These are phyloP conservation scores for Oligia strigilis DNA, from an alignment of 2,888 invertebrate species.

Conservation along the genomic window DNA sequence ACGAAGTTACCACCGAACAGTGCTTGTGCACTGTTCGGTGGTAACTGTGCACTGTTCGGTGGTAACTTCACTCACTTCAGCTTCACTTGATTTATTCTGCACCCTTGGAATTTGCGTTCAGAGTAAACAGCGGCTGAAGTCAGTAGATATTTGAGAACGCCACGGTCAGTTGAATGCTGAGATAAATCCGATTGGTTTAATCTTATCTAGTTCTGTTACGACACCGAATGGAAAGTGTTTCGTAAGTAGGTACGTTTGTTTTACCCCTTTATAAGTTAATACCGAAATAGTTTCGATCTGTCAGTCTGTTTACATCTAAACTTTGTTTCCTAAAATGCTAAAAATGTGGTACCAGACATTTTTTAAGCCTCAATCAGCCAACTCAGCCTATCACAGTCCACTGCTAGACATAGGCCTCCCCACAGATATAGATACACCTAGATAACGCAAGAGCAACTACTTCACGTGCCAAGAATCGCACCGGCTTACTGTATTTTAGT, in stretches of 20 bases:
- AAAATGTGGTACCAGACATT: neutral
- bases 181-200: neutral
- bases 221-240: neutral
- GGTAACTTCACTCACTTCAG: neutral
- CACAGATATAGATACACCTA: too few relatives aligned
- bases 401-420: neutral
- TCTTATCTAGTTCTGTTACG: neutral
- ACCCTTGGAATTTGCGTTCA: conserved; percentile 16
- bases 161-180: neutral
- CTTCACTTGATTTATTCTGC: conserved; percentile 4
- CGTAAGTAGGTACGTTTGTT: neutral
- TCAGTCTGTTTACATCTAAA: neutral
- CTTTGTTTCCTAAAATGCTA: neutral
- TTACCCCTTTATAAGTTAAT: neutral
- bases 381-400: too few relatives aligned
- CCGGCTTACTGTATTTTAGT: too few relatives aligned
- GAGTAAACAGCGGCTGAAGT: too few relatives aligned
- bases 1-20: too few relatives aligned
- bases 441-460: too few relatives aligned
- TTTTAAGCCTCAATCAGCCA: neutral
- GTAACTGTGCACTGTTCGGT: neutral
- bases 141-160: neutral
- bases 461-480: too few relatives aligned
- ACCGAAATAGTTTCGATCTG: neutral
- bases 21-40: too few relatives aligned